A percentile compares a stretch with the other conserved stretches of the same genome.
phyloP scores from a whole-genome alignment of 35 echinoderm and acorn worm genomes.

The Apostichopus parvimensis region DNA sequence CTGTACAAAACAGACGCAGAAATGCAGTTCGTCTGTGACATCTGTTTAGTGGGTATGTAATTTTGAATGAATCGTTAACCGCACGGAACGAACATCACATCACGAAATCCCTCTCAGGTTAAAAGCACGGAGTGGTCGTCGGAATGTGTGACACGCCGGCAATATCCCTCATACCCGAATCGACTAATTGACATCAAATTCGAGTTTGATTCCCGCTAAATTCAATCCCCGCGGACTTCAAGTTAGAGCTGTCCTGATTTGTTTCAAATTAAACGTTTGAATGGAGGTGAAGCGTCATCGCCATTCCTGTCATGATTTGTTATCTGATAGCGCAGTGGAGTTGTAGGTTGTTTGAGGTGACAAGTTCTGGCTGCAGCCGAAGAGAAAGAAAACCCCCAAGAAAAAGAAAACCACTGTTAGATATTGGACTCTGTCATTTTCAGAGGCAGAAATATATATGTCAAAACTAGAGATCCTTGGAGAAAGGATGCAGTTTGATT shows the following conservation, averaged over 20 bases:
- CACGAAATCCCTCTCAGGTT: too few species aligned
- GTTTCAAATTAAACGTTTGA: neutral
- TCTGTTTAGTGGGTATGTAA: too few species aligned
- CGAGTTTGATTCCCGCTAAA: neutral
- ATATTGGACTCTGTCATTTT: neutral
- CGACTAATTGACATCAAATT: neutral
- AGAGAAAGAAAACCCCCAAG: neutral
- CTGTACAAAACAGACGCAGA: too few species aligned
- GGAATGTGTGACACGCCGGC: too few species aligned
- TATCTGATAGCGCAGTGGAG: neutral
- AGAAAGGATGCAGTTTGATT: too few species aligned
- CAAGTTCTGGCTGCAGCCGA: neutral
- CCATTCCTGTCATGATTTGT: neutral
- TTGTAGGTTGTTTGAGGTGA: neutral
- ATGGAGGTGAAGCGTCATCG: neutral
- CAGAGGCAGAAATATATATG: neutral
- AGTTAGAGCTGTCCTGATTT: neutral
- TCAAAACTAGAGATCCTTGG: too few species aligned
- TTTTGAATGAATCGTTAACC: too few species aligned
- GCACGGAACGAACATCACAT: too few species aligned
- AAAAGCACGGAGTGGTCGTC: too few species aligned
- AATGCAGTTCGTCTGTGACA: too few species aligned
- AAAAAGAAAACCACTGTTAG: neutral
- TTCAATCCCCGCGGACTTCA: neutral
- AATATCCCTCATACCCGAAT: too few species aligned